A percentile compares a stretch with the other conserved stretches of the same genome.
Conservation (phyloP, 1,140 invertebrate species). For the Eriocheir sinensis region DNA sequence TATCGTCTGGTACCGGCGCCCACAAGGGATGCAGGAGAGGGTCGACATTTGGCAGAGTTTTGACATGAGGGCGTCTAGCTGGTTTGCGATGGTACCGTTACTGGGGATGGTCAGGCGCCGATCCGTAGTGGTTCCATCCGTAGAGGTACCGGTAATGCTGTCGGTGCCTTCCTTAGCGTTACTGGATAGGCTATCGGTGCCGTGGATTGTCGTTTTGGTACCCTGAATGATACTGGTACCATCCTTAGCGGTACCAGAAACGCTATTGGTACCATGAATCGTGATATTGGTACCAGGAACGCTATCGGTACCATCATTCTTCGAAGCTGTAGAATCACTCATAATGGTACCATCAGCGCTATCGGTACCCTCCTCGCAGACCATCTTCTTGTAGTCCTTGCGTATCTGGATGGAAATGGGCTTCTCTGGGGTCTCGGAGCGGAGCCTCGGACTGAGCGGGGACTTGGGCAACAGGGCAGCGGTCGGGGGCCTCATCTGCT, state of each 20-base stretch:
- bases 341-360: background rate
- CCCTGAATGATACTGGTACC: too few relatives aligned
- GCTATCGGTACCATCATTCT: background rate
- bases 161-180: too few relatives aligned
- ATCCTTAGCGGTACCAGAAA: too few relatives aligned
- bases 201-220: too few relatives aligned
- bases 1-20: constrained; percentile 48
- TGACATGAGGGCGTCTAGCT: constrained; percentile 44
- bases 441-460: constrained; percentile 38
- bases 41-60: constrained; percentile 45
- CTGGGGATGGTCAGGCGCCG: too few relatives aligned
- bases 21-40: constrained; percentile 68
- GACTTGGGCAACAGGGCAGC: constrained; percentile 47
- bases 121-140: too few relatives aligned
- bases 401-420: constrained; percentile 72
- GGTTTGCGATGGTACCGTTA: too few relatives aligned
- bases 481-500: constrained; percentile 49
- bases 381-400: constrained; percentile 72
- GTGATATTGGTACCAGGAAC: background rate
- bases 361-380: background rate
- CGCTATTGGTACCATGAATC: background rate
- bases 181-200: too few relatives aligned
- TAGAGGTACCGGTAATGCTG: too few relatives aligned
- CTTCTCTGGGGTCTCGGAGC: constrained; percentile 73
- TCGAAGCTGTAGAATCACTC: background rate